Evolutionary conservation across 1,140 invertebrate genomes (phyloP), one percentile per base, ranked within the genome.

Genomic region (Drosophila micromelanica): DNA sequence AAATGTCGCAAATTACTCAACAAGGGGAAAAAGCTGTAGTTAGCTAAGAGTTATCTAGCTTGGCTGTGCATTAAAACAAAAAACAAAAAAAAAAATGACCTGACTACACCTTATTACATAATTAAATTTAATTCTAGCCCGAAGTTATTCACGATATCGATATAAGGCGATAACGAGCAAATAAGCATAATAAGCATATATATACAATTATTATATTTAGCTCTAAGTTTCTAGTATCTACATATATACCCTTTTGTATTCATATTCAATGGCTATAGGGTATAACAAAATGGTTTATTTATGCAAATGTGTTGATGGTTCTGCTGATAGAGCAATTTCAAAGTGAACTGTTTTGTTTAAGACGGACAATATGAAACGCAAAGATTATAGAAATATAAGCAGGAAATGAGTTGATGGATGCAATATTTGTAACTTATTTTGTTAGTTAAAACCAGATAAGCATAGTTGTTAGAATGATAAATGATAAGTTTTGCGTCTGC

Each of bases 231-330:
- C 5, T 27, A 5, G 5, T 27, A 27, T 27, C 27, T 27, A 27
- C 6, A 27, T 27, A 27, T 27, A 27, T 27, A 27, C 27, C 38
- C 38, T 12, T 11, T 40, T 13, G 2, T 40, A 5, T 5, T 5
- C 5, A 40, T 13, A 6, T 5, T 40, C 1, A 40, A 13, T 13
- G n/a, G n/a, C 5, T 13, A 11, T 13, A 13, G 38, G 38, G 38
- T 13, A 13, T 40, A 12, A 27, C 9, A 27, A 27, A 48, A 48
- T 48, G 20, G 23, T 48, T 48, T 48, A 48, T 48, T 27, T 48
- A 48, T 48, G 20, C 46, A 48, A 48, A 48, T 48, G 17, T 48
- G 8, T 48, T 27, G 46, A 27, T 27, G 23, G 3, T 48, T 48
- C n/a, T 27, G 11, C 20, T 46, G 11, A 46, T 23, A 46, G 20